Percentiles rank a stretch among this genome's conserved stretches.
Evolutionary conservation across 2,797 vertebrate species (phyloP).

Genomic region (Gymnodraco acuticeps): DNA sequence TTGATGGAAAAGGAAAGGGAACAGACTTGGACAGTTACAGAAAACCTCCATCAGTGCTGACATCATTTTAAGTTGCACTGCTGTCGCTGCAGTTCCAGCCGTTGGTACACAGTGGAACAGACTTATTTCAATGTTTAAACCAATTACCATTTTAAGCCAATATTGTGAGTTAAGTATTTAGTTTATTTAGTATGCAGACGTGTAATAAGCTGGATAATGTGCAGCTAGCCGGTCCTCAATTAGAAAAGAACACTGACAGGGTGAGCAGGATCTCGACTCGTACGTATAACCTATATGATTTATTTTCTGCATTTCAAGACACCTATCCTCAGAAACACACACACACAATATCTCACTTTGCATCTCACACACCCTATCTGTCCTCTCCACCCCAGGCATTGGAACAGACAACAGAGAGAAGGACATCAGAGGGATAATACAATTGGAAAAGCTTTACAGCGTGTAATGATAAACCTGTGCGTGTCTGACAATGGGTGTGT

Average conservation of each 20-base stretch:
- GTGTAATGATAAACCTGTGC: conserved; percentile 89
- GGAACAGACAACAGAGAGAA: conserved; percentile 81
- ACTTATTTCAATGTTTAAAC: too few species aligned
- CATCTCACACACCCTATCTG: conserved; percentile 66
- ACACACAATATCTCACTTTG: conserved; percentile 27
- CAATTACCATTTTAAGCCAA: too few species aligned
- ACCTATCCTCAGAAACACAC: conserved; percentile 29
- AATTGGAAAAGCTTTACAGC: conserved; percentile 88
- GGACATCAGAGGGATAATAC: conserved; percentile 88
- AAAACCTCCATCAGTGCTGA: too few species aligned
- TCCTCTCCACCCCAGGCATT: conserved; percentile 78
- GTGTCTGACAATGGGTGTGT: conserved; percentile 40
- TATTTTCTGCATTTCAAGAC: conserved; percentile 25
- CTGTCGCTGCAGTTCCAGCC: too few species aligned
- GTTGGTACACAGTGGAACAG: too few species aligned
- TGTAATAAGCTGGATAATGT: too few species aligned
- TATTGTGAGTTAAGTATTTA: too few species aligned
- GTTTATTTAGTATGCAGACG: too few species aligned
- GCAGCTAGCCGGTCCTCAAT: neutral
- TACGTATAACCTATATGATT: conserved; percentile 4
- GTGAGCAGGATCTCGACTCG: too few species aligned
- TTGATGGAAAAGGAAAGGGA: too few species aligned
- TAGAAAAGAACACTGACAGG: conserved; percentile 2
- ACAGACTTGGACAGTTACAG: too few species aligned
- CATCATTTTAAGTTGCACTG: too few species aligned